Evolutionary conservation across 2,113 vertebrate genomes (phyloP), one percentile per base, ranked within the genome.

Genomic region (Percopsis transmontana): DNA sequence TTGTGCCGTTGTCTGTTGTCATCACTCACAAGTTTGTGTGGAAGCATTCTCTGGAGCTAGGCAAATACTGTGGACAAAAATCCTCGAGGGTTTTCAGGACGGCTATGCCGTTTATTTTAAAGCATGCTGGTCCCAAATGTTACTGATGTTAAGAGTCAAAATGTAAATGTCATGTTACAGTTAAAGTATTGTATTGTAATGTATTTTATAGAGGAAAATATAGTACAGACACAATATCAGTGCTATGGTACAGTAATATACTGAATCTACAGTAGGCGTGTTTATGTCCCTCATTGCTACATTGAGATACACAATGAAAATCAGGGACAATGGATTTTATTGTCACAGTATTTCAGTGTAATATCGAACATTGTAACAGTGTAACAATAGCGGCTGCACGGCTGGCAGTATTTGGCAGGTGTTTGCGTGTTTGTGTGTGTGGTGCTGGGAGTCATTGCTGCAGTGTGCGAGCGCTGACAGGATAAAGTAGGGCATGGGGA

Each of bases 401-500:
- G 23, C 38, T 70, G 56, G 67, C 21, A 70, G n/a, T 66, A 70
- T 47, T 70, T 75, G 19, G 71, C 76, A 33, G 78, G 70, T 72
- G 24, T 47, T 38, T 54, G 14, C 54, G 39, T 70, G 41, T 63
- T 58, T 65, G 62, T 59, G 70, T 75, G 58, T 58, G 57, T 55
- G 80, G 65, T 70, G 79, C 62, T 66, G 52, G 69, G 72, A 74
- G 88, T 81, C 80, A 80, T 81, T 92, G 93, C 94, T 89, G 93
- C 87, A 91, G 89, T 88, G 82, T 84, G 82, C 67, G 64, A 88
- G 82, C 88, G 77, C 74, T 88, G 92, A 88, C 87, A 71, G 79
- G 87, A 90, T 92, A 92, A 95, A 93, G 88, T 93, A 92, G 94
- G 93, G 87, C 93, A 92, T 81, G 66, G 88, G 82, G 89, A 89